Percentiles rank a stretch among this genome's conserved stretches.
Conservation (phyloP, 2,888 invertebrate genomes). For the Zelleria hepariella region DNA sequence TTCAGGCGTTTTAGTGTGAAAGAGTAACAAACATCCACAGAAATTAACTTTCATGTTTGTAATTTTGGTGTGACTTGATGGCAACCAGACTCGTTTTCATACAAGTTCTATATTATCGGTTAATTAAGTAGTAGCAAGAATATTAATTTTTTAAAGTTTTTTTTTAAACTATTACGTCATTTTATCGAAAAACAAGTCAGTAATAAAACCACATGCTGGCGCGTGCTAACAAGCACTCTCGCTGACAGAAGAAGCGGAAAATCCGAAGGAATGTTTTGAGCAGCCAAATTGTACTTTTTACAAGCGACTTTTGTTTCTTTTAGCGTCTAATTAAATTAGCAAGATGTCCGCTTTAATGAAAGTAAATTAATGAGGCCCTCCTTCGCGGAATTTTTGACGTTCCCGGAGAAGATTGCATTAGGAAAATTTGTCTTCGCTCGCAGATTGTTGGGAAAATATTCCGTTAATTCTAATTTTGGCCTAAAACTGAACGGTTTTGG, state of each 20-base stretch:
- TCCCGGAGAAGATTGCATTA: not conserved
- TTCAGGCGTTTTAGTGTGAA: too few species aligned
- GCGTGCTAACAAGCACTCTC: too few species aligned
- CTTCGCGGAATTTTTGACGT: not conserved
- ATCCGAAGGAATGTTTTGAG: not conserved
- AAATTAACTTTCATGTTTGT: too few species aligned
- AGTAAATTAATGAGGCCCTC: not conserved
- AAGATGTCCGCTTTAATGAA: not conserved
- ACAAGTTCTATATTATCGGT: too few species aligned
- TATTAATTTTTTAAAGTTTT: too few species aligned
- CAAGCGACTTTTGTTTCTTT: not conserved
- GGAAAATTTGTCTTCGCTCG: not conserved
- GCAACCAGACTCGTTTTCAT: too few species aligned
- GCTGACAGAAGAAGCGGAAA: not conserved
- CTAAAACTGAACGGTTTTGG: not conserved
- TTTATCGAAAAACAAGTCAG: too few species aligned
- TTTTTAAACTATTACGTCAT: too few species aligned
- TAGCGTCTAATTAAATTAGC: slow-evolving; percentile 2
- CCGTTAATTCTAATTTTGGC: not conserved
- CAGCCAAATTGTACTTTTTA: not conserved
- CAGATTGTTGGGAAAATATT: not conserved
- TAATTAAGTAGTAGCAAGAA: too few species aligned
- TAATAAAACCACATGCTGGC: too few species aligned
- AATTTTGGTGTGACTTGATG: too few species aligned
- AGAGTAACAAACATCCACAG: too few species aligned